A percentile compares a stretch with the other conserved stretches of the same genome.
Evolutionary conservation across 1,140 invertebrate genomes (phyloP).

Genomic region (Chymomyza costata): DNA sequence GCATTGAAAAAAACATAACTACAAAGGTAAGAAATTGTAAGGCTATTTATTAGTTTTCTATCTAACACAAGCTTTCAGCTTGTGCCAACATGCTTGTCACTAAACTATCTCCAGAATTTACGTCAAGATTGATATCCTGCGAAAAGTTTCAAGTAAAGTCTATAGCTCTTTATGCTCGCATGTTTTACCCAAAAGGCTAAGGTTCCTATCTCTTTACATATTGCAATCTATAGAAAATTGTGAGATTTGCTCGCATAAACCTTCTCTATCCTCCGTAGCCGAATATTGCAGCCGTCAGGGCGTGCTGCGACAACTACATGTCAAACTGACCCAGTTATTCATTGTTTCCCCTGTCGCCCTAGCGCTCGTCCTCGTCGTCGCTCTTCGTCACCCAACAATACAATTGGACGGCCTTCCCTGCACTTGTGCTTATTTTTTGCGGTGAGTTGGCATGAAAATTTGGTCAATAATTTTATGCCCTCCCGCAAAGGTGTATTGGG

Average conservation of each 20-base stretch:
- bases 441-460: constrained; percentile 64
- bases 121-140: too few species aligned
- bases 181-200: too few species aligned
- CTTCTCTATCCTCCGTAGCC: constrained; percentile 38
- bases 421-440: constrained; percentile 63
- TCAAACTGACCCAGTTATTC: constrained; percentile 69
- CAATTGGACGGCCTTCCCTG: constrained; percentile 18
- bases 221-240: too few species aligned
- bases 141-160: too few species aligned
- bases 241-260: too few species aligned
- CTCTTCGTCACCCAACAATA: constrained; percentile 22
- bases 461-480: constrained; percentile 65
- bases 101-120: too few species aligned
- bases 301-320: constrained; percentile 63
- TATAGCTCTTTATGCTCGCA: too few species aligned
- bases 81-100: not conserved
- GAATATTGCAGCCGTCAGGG: constrained; percentile 50
- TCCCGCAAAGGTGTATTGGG: constrained; percentile 1
- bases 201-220: too few species aligned
- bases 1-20: too few species aligned
- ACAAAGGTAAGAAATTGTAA: too few species aligned
- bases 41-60: too few species aligned
- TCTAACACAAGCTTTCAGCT: not conserved
- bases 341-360: constrained; percentile 10
- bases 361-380: not conserved